Evolutionary conservation across 2,113 vertebrate genomes (phyloP).

Genomic region (Elachura formosa): DNA sequence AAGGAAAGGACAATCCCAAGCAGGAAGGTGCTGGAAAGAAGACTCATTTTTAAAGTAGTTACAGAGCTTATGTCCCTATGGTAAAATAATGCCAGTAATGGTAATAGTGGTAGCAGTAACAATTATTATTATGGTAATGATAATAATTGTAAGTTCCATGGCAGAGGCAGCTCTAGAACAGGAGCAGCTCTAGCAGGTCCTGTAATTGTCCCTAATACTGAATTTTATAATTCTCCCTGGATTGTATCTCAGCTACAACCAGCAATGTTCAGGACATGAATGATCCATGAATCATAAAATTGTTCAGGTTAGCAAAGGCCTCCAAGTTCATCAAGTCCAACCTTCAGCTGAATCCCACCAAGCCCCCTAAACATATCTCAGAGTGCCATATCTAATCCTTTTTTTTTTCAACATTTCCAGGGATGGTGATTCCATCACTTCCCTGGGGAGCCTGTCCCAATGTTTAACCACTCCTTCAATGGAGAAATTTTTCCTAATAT

Average conservation of each 20-base stretch:
- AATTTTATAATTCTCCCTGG: neutral
- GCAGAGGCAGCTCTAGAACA: neutral
- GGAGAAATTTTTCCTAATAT: neutral
- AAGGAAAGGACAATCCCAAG: neutral
- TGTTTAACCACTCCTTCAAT: neutral
- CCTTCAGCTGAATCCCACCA: neutral
- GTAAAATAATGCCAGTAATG: neutral
- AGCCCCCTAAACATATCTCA: fast-evolving
- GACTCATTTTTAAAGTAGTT: neutral
- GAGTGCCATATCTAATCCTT: neutral
- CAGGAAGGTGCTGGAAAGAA: neutral
- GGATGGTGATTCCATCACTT: neutral
- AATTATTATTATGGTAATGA: neutral
- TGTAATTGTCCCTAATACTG: neutral
- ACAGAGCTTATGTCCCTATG: neutral
- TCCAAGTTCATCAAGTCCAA: neutral
- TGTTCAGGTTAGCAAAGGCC: neutral
- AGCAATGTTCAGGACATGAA: neutral
- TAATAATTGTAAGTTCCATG: neutral
- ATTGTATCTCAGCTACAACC: neutral
- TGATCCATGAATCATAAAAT: neutral
- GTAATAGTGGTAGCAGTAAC: neutral
- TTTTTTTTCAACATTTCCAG: neutral
- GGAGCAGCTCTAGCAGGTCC: neutral
- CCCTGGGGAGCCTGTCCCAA: neutral